Percentiles rank a stretch among this genome's conserved stretches.
phyloP scores from a whole-genome alignment of 2,888 invertebrate genomes.

The Pantelozetes paolii region DNA sequence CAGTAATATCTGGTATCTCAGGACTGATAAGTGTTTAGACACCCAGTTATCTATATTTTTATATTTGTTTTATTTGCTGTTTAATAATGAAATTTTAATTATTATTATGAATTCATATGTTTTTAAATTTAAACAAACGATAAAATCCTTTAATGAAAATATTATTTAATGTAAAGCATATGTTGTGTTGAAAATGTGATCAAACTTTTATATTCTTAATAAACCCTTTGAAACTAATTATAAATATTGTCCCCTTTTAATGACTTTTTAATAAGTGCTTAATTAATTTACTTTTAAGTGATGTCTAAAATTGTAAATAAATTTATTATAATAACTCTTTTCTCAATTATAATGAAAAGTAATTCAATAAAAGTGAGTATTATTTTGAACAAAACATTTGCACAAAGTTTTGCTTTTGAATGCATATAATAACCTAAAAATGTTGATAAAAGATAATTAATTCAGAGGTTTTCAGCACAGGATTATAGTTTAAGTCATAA shows the following conservation, averaged over 20 bases:
- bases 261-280: not conserved
- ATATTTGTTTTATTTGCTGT: not conserved
- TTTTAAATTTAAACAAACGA: not conserved
- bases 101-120: not conserved
- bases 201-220: too few species aligned
- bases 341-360: not conserved
- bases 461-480: too few species aligned
- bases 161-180: too few species aligned
- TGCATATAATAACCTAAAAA: too few species aligned
- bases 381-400: not conserved
- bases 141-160: not conserved
- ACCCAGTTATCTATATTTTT: not conserved
- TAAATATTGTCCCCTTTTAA: too few species aligned
- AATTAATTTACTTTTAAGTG: not conserved
- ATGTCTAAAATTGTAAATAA: not conserved
- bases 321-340: not conserved
- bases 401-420: too few species aligned
- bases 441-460: too few species aligned
- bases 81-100: not conserved
- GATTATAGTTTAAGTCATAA: too few species aligned
- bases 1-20: conserved; percentile 6
- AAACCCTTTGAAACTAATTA: too few species aligned
- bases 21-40: not conserved
- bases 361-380: conserved; percentile 3
- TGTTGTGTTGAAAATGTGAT: too few species aligned